Percentiles rank a stretch among this genome's conserved stretches.
phyloP scores from a whole-genome alignment of 2,888 invertebrate genomes.

The Calameuta idolon region DNA sequence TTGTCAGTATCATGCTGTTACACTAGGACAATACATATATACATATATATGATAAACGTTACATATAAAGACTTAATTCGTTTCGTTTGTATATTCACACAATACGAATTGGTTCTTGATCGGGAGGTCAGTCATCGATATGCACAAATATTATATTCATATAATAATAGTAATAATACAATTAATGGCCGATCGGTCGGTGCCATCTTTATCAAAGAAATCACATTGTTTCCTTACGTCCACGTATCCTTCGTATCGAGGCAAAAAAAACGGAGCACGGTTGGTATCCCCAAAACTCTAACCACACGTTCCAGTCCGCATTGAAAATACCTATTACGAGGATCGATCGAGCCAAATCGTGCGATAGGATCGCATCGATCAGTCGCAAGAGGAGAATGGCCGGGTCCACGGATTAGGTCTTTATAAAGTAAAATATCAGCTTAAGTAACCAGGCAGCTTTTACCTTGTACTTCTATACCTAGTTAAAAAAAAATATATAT shows the following conservation, averaged over 20 bases:
- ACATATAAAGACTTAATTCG: slow-evolving; percentile 33
- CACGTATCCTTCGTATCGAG: too few species aligned
- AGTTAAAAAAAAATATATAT: slow-evolving; percentile 16
- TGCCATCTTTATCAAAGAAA: too few species aligned
- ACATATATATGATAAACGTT: slow-evolving; percentile 29
- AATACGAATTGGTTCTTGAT: slow-evolving; percentile 1
- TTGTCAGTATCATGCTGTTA: too few species aligned
- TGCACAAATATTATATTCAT: too few species aligned
- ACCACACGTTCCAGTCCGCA: slow-evolving; percentile 32
- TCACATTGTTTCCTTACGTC: too few species aligned
- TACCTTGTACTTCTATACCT: slow-evolving; percentile 21
- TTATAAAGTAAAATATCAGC: slow-evolving; percentile 26
- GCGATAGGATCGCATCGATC: slow-evolving; percentile 16
- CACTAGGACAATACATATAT: not conserved
- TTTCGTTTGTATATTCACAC: slow-evolving; percentile 18
- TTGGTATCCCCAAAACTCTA: slow-evolving; percentile 17
- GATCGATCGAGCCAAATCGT: slow-evolving; percentile 15
- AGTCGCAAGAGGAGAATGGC: slow-evolving; percentile 20
- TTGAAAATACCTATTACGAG: slow-evolving; percentile 21
- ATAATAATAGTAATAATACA: too few species aligned
- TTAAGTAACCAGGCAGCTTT: slow-evolving; percentile 25
- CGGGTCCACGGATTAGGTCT: slow-evolving; percentile 33
- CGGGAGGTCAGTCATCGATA: not conserved
- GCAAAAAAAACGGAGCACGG: too few species aligned
- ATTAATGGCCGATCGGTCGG: too few species aligned